Base-by-base conservation (phyloP, 2,797 vertebrate genomes). In the Thripadectes ignobilis region DNA sequence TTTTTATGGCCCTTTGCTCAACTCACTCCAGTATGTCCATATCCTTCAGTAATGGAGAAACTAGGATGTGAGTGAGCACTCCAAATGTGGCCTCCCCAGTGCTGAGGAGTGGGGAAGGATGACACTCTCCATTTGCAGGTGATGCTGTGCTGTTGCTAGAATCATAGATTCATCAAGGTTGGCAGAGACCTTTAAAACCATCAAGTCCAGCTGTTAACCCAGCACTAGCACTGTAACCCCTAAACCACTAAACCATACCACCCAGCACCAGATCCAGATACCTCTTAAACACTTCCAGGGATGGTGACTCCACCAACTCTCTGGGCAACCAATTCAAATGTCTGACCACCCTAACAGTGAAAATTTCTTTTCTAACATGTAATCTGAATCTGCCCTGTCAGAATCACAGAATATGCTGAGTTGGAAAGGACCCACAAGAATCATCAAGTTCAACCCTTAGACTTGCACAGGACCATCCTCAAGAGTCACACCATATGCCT, bases 291-390 rank as follows among this genome's bases (percentile, higher is more conserved):
- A 49, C 14, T 26, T 38, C 20, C 27, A 16, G 20, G 26, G 36
- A 68, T 51, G 14, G 21, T 39, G 48, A 69, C 19, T 52, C 14
- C 36, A 39, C 48, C 27, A 30, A 4, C 14, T n/a, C 10, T 15
- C 10, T 51, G 36, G 11, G 38, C 15, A 32, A 30, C 22, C 30
- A 45, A 45, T 45, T 65, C 48, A 38, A 69, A 39, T 69, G 27
- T 11, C 48, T 69, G 27, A 52, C 6, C 20, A 69, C 36, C 10
- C 27, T 18, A 49, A 49, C 13, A 75, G 27, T 17, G 32, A 69
- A 68, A 41, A 67, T 2, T 2, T 1, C 0, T 1, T 38, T 81
- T 75, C 22, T 14, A 21, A 8, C 24, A 48, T 36, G 54, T 55
- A 48, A 43, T 36, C 23, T 51, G 36, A n/a, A 63, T n/a, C 16